Conservation (phyloP, 2,797 vertebrate species). For the Peromyscus attwateri region DNA sequence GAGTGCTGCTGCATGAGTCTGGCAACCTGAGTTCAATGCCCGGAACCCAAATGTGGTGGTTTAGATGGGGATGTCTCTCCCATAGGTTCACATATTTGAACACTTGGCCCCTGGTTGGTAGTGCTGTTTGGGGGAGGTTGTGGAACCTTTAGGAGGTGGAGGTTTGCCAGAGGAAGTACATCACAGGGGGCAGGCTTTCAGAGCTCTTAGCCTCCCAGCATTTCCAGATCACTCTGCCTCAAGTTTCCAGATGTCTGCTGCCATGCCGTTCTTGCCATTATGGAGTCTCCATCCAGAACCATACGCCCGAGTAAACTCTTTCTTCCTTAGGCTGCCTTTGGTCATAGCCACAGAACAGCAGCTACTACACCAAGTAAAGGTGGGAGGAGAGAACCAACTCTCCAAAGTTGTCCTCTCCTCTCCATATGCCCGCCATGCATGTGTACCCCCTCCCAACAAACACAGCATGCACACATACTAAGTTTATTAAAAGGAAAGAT, state of each 20-base stretch:
- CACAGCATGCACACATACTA: not conserved
- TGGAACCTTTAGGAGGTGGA: not conserved
- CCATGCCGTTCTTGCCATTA: too few species aligned
- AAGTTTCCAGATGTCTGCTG: not conserved
- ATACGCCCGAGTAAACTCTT: not conserved
- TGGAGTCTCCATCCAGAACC: not conserved
- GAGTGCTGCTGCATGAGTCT: not conserved
- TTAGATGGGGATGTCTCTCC: not conserved
- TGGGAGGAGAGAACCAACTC: not conserved
- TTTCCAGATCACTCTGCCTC: not conserved
- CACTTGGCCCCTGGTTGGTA: not conserved
- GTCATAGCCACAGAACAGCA: not conserved
- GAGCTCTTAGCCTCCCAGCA: not conserved
- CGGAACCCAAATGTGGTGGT: not conserved
- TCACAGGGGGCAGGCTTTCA: not conserved
- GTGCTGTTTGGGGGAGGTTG: not conserved
- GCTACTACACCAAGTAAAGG: not conserved
- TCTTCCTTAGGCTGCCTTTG: not conserved
- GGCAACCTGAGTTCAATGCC: not conserved
- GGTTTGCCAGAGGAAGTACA: not conserved
- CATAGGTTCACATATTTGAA: not conserved
- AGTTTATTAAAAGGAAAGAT: not conserved
- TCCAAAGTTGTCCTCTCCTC: not conserved
- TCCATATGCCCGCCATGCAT: not conserved
- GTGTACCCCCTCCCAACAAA: not conserved